A percentile compares a stretch with the other conserved stretches of the same genome.
These are phyloP conservation scores for Sitobion miscanthi DNA, from an alignment of 1,140 invertebrate genomes.

Conservation along the genomic window DNA sequence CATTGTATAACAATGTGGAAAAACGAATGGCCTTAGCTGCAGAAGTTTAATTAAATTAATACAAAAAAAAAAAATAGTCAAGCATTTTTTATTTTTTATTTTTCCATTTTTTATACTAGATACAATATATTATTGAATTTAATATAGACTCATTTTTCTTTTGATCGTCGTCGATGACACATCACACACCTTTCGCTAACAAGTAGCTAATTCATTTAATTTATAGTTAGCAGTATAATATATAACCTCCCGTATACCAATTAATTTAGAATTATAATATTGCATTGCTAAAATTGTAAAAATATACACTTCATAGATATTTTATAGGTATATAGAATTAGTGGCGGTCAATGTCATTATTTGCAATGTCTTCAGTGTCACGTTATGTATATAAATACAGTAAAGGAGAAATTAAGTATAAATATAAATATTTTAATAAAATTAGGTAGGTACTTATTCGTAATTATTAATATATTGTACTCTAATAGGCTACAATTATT, in stretches of 20 bases:
- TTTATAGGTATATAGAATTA: background rate
- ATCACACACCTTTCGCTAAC: background rate
- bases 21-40: too few relatives aligned
- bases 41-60: too few relatives aligned
- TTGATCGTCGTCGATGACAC: background rate
- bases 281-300: background rate
- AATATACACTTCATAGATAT: background rate
- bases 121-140: too few relatives aligned
- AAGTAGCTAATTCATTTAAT: background rate
- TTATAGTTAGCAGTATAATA: background rate
- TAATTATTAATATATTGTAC: background rate
- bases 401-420: background rate
- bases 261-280: background rate
- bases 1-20: too few relatives aligned
- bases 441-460: background rate
- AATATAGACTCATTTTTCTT: too few relatives aligned
- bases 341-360: background rate
- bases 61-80: too few relatives aligned
- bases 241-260: background rate
- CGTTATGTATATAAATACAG: background rate
- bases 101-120: too few relatives aligned
- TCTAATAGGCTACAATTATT: background rate
- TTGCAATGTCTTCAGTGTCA: background rate
- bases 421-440: background rate
- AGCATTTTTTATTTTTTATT: too few relatives aligned